Percentiles rank a stretch among this genome's conserved stretches.
Evolutionary conservation across 1,140 invertebrate genomes (phyloP).

Genomic region (Scaptomyza graminum): DNA sequence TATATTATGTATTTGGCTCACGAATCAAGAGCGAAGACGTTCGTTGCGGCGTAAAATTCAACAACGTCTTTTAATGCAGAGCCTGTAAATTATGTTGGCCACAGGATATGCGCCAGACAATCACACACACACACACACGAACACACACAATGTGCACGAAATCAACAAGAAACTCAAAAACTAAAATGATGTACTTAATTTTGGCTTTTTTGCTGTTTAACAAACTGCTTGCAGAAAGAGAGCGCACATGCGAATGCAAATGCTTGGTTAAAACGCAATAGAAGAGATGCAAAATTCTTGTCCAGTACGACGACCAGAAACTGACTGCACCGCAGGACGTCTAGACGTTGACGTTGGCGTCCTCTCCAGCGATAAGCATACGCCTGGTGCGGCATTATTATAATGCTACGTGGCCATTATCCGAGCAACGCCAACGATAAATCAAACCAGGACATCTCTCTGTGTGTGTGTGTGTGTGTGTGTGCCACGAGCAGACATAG

Average conservation of each 20-base stretch:
- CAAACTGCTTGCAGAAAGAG: conserved; percentile 66
- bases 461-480: conserved; percentile 48
- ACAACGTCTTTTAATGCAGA: conserved; percentile 55
- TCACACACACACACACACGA: conserved; percentile 27
- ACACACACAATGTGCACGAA: background rate
- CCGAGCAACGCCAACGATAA: conserved; percentile 73
- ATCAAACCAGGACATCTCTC: conserved; percentile 80
- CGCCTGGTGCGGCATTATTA: conserved; percentile 79
- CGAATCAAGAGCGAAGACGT: conserved; percentile 64
- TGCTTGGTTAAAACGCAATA: background rate
- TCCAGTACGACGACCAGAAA: conserved; percentile 19
- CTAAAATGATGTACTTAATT: conserved; percentile 78
- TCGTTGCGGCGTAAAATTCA: conserved; percentile 71
- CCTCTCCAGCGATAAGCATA: conserved; percentile 75
- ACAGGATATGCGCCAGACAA: conserved; percentile 77
- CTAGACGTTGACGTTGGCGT: conserved; percentile 75
- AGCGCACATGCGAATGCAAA: conserved; percentile 18
- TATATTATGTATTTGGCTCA: conserved; percentile 77
- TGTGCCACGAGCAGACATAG: conserved; percentile 67
- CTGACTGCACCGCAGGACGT: conserved; percentile 73
- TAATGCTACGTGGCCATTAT: conserved; percentile 78
- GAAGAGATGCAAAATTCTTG: conserved; percentile 42
- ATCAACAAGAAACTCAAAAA: conserved; percentile 56
- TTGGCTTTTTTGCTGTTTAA: conserved; percentile 68
- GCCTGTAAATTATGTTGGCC: conserved; percentile 64